phyloP scores from a whole-genome alignment of 23 tunicate species.

The Phallusia fumigata region DNA sequence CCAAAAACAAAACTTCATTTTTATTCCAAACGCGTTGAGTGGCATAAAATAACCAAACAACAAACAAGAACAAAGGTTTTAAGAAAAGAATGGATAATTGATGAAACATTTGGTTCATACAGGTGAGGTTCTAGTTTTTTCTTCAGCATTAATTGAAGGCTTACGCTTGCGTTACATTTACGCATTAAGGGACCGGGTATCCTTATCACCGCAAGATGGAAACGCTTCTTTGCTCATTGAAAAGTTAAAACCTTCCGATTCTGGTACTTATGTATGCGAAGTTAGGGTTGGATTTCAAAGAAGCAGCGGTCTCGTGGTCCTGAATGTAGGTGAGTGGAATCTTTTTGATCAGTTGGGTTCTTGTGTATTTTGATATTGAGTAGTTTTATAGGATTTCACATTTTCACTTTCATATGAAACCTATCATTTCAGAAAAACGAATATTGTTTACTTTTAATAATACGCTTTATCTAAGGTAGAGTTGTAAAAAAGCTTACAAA shows the following conservation, averaged over 20 bases:
- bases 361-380: too few species aligned
- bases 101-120: not conserved
- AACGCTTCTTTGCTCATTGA: not conserved
- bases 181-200: not conserved
- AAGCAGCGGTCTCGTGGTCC: not conserved
- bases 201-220: not conserved
- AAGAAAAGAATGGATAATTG: not conserved
- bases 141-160: too few species aligned
- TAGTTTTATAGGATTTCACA: too few species aligned
- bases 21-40: not conserved
- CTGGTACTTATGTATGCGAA: not conserved
- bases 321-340: not conserved
- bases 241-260: not conserved
- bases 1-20: not conserved
- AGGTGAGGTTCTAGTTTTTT: not conserved
- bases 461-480: too few species aligned
- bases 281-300: slow-evolving; percentile 1
- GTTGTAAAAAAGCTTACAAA: too few species aligned
- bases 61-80: not conserved
- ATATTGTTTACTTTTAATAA: too few species aligned
- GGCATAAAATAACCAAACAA: not conserved
- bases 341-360: too few species aligned
- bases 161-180: too few species aligned
- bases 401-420: too few species aligned
- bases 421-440: too few species aligned